Conservation (phyloP, 2,113 vertebrate species). For the Heterocephalus glaber region DNA sequence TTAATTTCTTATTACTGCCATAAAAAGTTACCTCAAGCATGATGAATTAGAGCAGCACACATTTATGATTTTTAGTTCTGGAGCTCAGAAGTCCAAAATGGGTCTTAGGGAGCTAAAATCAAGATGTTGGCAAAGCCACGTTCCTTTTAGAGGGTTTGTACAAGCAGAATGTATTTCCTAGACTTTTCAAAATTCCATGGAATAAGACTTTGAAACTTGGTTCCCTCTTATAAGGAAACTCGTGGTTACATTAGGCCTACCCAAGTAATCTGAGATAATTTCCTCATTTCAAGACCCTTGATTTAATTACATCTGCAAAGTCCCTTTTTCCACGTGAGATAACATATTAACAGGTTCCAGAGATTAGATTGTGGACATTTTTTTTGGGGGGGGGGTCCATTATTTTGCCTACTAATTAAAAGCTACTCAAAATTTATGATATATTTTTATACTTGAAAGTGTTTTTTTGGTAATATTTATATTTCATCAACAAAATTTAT, state of each 20-base stretch:
- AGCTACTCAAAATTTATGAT: neutral
- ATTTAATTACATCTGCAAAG: neutral
- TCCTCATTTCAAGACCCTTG: neutral
- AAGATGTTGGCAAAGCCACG: neutral
- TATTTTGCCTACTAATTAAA: neutral
- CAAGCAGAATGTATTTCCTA: too few relatives aligned
- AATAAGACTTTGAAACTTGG: neutral
- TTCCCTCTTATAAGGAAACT: neutral
- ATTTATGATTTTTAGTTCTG: neutral
- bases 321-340: neutral
- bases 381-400: neutral
- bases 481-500: neutral
- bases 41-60: neutral
- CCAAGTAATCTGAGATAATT: neutral
- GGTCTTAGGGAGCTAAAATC: neutral
- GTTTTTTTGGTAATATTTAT: neutral
- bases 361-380: neutral
- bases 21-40: neutral
- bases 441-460: neutral
- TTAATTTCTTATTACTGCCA: neutral
- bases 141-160: neutral
- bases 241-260: neutral
- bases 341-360: neutral
- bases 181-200: neutral
- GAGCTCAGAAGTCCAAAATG: neutral